A percentile compares a stretch with the other conserved stretches of the same genome.
Evolutionary conservation across 2,113 vertebrate species (phyloP).

Genomic region (Calyptomena viridis): DNA sequence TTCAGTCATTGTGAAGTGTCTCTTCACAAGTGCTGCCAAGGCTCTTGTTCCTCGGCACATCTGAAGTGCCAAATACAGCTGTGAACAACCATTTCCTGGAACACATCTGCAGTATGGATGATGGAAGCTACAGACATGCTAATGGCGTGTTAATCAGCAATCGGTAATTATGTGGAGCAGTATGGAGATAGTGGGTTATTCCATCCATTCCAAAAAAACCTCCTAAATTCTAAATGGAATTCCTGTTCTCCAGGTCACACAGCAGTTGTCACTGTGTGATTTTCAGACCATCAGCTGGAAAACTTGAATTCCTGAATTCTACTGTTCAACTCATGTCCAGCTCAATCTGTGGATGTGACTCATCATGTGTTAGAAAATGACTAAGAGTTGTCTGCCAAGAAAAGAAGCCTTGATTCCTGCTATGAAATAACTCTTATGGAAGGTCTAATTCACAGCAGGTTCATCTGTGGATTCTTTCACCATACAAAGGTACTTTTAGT

Average conservation of each 20-base stretch:
- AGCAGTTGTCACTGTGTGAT: neutral
- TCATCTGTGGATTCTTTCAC: neutral
- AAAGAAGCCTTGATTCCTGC: neutral
- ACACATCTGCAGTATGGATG: neutral
- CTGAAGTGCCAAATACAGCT: neutral
- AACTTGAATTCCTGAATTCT: neutral
- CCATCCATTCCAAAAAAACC: neutral
- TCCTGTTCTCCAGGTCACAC: neutral
- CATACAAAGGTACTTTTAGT: neutral
- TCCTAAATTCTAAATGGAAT: neutral
- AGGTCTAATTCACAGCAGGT: neutral
- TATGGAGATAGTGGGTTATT: neutral
- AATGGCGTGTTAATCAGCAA: neutral
- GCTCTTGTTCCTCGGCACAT: neutral
- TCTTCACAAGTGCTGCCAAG: neutral
- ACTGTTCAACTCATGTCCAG: neutral
- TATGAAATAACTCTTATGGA: neutral
- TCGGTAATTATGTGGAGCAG: neutral
- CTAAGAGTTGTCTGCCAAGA: neutral
- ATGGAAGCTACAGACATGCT: neutral
- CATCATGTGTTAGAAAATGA: neutral
- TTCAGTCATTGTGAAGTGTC: no score
- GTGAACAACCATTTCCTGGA: neutral
- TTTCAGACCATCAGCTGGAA: neutral
- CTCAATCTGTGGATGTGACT: neutral